Percentiles rank a stretch among this genome's conserved stretches.
These are phyloP conservation scores for Meandrusa payeni DNA, from an alignment of 2,888 invertebrate genomes.

Conservation along the genomic window DNA sequence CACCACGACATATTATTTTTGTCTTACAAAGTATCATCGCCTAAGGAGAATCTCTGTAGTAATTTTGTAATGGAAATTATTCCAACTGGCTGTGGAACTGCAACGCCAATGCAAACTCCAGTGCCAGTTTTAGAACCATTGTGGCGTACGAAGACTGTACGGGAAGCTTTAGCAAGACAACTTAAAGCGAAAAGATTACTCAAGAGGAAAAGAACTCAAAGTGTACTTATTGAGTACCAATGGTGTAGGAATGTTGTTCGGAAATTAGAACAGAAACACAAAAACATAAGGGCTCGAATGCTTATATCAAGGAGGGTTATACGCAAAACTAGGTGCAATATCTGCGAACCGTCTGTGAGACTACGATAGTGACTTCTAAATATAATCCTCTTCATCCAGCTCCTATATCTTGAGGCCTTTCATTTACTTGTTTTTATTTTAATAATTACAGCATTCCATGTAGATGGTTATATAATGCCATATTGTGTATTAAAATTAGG, in stretches of 20 bases:
- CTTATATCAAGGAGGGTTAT: background rate
- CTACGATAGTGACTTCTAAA: too few relatives aligned
- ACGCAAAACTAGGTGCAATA: constrained; percentile 3
- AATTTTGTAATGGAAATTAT: constrained; percentile 15
- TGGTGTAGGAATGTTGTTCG: constrained; percentile 1
- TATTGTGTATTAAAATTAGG: too few relatives aligned
- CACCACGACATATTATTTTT: constrained; percentile 23
- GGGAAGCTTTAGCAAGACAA: constrained; percentile 8
- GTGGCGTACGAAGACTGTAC: constrained; percentile 2
- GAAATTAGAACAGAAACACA: constrained; percentile 12
- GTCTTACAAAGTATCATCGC: constrained; percentile 21
- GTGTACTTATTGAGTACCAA: constrained; percentile 12
- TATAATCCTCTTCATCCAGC: too few relatives aligned
- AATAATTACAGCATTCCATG: too few relatives aligned
- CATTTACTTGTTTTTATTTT: too few relatives aligned
- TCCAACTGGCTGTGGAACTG: background rate
- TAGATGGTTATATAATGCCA: too few relatives aligned
- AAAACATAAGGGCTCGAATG: constrained; percentile 2
- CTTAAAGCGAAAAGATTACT: constrained; percentile 8
- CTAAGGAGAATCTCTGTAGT: constrained; percentile 13
- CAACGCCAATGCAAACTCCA: background rate
- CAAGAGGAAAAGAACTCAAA: constrained; percentile 12
- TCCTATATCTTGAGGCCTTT: too few relatives aligned
- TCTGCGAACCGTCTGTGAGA: too few relatives aligned
- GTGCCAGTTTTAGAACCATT: constrained; percentile 9